Evolutionary conservation across 2,113 vertebrate genomes (phyloP), one percentile per base, ranked within the genome.

Genomic region (Mohoua ochrocephala): DNA sequence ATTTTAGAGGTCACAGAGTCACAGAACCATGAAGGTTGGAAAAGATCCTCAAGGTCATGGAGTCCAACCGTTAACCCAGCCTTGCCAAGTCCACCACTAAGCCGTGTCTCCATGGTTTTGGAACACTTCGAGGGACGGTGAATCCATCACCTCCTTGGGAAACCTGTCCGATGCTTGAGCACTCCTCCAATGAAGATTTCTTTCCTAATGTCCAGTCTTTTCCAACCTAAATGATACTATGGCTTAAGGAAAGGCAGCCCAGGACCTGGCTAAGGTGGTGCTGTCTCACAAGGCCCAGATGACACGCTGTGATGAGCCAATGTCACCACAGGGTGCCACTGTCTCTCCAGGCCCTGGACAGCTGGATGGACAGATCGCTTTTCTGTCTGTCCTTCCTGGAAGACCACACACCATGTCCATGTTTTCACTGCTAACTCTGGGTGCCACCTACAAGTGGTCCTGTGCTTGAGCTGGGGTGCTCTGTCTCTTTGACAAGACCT

Each of bases 321-420:
- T 67, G 44, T 65, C 82, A 54, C 92, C 94, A 87, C 70, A 87
- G 60, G 90, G 84, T 91, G 90, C 52, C 90, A 91, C 87, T 91
- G 70, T 91, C 44, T 76, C 70, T 79, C 61, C 78, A 91, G 60
- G 30, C 65, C 54, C 69, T 24, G 50, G 24, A 23, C 5, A 24
- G 56, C 54, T 15, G 14, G 50, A 44, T 24, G 37, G 56, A 50
- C 44, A 30, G 28, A 33, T 31, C 68, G 33, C 24, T 85, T 56
- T 81, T 73, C 59, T 50, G 19, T 18, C 37, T 74, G 47, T 78
- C 49, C 19, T 69, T 80, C 68, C 31, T 44, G 42, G 37, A 44
- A 59, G 44, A 39, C 13, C 31, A 33, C 1, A 6, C 15, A 52
- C 14, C 6, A 8, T 1, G 8, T 31, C 53, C 13, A 1, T 7